A percentile compares a stretch with the other conserved stretches of the same genome.
phyloP scores from a whole-genome alignment of 1,140 invertebrate genomes.

The Lasioglossum albipes region DNA sequence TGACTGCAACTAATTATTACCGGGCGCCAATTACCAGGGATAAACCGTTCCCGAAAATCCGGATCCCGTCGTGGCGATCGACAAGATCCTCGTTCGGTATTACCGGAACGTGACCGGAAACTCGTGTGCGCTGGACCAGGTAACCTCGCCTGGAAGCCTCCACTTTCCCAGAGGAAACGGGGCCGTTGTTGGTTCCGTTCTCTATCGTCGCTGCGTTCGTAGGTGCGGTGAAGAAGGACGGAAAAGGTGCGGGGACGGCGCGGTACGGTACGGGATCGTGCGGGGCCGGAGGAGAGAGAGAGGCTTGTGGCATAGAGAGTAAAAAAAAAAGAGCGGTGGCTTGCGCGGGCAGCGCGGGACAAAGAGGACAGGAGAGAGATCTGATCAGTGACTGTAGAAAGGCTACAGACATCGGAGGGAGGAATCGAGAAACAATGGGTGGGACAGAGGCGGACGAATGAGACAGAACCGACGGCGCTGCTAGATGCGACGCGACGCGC shows the following conservation, averaged over 20 bases:
- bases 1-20: slow-evolving; percentile 36
- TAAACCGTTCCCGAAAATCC: slow-evolving; percentile 39
- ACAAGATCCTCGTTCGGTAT: slow-evolving; percentile 26
- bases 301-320: slow-evolving; percentile 1
- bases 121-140: slow-evolving; percentile 51
- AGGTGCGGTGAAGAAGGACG: too few relatives aligned
- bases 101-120: slow-evolving; percentile 54
- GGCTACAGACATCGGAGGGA: slow-evolving; percentile 33
- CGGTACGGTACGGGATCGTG: slow-evolving; percentile 4
- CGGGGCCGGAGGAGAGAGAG: too few relatives aligned
- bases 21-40: slow-evolving; percentile 39
- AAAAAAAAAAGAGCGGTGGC: slow-evolving; percentile 39
- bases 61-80: background rate
- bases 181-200: slow-evolving; percentile 26
- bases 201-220: slow-evolving; percentile 13
- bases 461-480: background rate
- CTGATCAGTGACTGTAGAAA: slow-evolving; percentile 40
- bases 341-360: slow-evolving; percentile 18
- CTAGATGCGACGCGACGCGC: background rate
- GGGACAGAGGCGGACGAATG: slow-evolving; percentile 5
- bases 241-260: background rate
- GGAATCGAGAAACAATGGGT: slow-evolving; percentile 35
- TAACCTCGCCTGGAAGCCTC: slow-evolving; percentile 63
- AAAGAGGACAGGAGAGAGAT: slow-evolving; percentile 51
- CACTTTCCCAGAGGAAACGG: slow-evolving; percentile 68